Evolutionary conservation across 64 coral and sea anemone species (phyloP).

Genomic region (Montipora cactus): DNA sequence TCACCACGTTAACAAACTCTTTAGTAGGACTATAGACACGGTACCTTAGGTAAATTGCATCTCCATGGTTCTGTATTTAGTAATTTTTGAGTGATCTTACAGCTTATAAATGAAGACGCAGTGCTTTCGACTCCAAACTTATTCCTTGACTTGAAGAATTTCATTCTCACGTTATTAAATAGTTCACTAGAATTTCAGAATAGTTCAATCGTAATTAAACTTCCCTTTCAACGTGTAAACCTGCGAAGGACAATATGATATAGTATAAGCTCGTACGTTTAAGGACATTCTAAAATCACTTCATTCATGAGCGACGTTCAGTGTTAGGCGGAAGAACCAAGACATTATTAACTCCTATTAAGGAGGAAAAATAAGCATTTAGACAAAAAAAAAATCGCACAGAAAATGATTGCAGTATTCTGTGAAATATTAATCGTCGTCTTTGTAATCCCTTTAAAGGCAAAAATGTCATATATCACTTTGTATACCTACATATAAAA

Average conservation of each 20-base stretch:
- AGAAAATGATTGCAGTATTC: conserved; percentile 62
- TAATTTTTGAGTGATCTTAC: neutral
- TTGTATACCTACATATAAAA: conserved; percentile 30
- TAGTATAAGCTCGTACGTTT: conserved; percentile 1
- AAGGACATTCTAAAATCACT: neutral
- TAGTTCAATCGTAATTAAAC: neutral
- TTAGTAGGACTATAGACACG: conserved; percentile 92
- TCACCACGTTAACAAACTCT: conserved; percentile 93
- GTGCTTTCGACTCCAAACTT: neutral
- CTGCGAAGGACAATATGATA: neutral
- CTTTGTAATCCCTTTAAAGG: conserved; percentile 50
- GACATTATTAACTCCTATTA: conserved; percentile 2
- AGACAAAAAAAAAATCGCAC: neutral
- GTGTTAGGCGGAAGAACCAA: neutral
- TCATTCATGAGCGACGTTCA: conserved; percentile 31
- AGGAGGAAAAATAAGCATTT: neutral
- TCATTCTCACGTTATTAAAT: conserved; percentile 21
- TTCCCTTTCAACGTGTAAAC: neutral
- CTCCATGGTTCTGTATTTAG: neutral
- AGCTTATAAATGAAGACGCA: neutral
- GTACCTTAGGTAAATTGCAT: conserved; percentile 26
- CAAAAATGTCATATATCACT: conserved; percentile 8
- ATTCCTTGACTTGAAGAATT: neutral
- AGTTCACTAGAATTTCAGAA: conserved; percentile 12
- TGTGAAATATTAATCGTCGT: conserved; percentile 64